A percentile compares a stretch with the other conserved stretches of the same genome.
These are phyloP conservation scores for Chrysina gloriosa DNA, from an alignment of 2,888 invertebrate genomes.

Conservation along the genomic window DNA sequence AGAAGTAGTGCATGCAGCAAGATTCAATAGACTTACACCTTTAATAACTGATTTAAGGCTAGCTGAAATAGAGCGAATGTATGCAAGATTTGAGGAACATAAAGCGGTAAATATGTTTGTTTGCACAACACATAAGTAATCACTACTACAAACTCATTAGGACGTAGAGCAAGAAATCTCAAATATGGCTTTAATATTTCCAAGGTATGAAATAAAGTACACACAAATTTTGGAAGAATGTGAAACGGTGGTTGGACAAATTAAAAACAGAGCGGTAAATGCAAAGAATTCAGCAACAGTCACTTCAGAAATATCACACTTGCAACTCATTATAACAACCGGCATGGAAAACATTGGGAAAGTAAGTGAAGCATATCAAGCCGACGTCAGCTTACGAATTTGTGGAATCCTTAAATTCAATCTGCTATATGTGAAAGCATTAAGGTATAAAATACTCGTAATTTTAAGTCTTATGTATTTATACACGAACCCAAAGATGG, in stretches of 20 bases:
- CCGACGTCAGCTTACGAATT: not conserved
- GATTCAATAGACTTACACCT: slow-evolving; percentile 27
- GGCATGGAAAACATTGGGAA: slow-evolving; percentile 23
- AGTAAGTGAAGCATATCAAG: slow-evolving; percentile 17
- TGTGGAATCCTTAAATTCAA: slow-evolving; percentile 25
- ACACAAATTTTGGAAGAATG: slow-evolving; percentile 6
- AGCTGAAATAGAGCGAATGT: slow-evolving; percentile 20
- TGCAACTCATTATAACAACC: not conserved
- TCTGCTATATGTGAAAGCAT: slow-evolving; percentile 18
- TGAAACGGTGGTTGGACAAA: not conserved
- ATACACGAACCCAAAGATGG: too few species aligned
- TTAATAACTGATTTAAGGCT: slow-evolving; percentile 17
- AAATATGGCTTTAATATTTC: slow-evolving; percentile 8
- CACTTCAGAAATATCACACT: not conserved
- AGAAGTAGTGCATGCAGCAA: slow-evolving; percentile 18
- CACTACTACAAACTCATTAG: not conserved
- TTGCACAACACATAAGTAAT: not conserved
- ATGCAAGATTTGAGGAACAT: slow-evolving; percentile 21
- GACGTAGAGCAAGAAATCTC: slow-evolving; percentile 19
- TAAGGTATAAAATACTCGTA: slow-evolving; percentile 17
- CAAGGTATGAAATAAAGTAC: slow-evolving; percentile 18
- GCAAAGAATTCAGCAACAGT: slow-evolving; percentile 29
- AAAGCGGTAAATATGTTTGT: slow-evolving; percentile 28
- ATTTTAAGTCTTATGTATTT: too few species aligned
- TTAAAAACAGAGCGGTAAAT: not conserved